Percentiles rank a stretch among this genome's conserved stretches.
phyloP scores from a whole-genome alignment of 1,140 invertebrate species.

The Brachionus plicatilis region DNA sequence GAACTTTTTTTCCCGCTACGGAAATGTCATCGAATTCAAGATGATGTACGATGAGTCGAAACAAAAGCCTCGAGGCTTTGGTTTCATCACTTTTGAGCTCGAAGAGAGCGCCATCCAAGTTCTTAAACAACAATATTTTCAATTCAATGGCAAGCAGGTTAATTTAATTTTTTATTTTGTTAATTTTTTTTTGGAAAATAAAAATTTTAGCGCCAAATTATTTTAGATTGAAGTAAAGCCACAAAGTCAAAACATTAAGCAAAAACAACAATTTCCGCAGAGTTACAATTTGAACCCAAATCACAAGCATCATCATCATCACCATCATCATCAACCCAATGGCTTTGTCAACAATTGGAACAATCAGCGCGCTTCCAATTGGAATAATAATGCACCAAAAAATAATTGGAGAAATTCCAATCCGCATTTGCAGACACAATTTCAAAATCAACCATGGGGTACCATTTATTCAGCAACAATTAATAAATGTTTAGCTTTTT shows the following conservation, averaged over 20 bases:
- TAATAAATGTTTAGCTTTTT: not conserved
- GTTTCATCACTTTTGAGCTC: conserved; percentile 92
- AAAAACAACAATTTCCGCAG: conserved; percentile 28
- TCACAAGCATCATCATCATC: not conserved
- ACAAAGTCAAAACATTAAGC: conserved; percentile 1
- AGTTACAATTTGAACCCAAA: not conserved
- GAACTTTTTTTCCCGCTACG: conserved; percentile 85
- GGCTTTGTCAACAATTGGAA: not conserved
- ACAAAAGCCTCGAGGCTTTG: conserved; percentile 88
- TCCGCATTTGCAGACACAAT: not conserved
- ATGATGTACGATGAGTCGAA: conserved; percentile 98
- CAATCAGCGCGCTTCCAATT: not conserved
- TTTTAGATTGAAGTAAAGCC: conserved; percentile 27
- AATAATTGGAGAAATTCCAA: not conserved
- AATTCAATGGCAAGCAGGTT: conserved; percentile 12
- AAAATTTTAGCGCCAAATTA: not conserved
- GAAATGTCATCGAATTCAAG: conserved; percentile 92
- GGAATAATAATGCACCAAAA: conserved; percentile 17
- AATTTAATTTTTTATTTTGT: not conserved
- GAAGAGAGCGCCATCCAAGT: conserved; percentile 55
- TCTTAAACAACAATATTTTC: conserved; percentile 23
- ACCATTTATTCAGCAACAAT: not conserved
- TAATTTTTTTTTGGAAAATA: too few species aligned
- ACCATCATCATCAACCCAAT: not conserved
- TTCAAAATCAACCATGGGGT: conserved; percentile 25